phyloP scores from a whole-genome alignment of 2,797 vertebrate species.

The Platalea minor region DNA sequence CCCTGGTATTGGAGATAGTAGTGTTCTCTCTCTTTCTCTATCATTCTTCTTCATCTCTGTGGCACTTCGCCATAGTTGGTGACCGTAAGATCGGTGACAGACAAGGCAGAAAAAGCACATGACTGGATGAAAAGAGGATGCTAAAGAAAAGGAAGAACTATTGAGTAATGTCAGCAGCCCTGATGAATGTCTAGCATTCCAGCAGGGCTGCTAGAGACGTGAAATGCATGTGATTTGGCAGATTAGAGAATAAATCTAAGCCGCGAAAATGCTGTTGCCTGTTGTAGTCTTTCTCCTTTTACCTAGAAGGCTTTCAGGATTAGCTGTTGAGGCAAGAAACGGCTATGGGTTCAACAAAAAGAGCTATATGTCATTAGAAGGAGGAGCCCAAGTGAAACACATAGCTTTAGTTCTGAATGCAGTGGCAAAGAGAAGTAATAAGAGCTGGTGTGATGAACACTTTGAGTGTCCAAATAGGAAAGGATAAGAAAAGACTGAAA shows the following conservation, averaged over 20 bases:
- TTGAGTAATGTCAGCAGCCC: background rate
- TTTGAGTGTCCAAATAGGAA: background rate
- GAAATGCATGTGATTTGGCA: background rate
- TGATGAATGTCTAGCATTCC: conserved; percentile 10
- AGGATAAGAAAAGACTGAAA: background rate
- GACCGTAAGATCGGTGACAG: background rate
- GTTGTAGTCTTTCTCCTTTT: background rate
- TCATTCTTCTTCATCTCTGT: background rate
- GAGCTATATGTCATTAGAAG: background rate
- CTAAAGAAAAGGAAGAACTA: background rate
- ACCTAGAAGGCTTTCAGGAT: background rate
- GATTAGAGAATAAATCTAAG: conserved; percentile 24
- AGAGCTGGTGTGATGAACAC: background rate
- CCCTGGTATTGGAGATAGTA: background rate
- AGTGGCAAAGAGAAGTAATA: background rate
- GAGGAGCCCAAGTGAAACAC: background rate
- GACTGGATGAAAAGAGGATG: background rate
- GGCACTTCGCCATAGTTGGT: background rate
- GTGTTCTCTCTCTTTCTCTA: background rate
- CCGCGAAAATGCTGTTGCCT: background rate
- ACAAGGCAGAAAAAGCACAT: background rate
- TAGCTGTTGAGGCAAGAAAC: conserved; percentile 7
- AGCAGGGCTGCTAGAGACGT: background rate
- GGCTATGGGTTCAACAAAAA: background rate
- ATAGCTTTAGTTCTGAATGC: background rate